These are phyloP conservation scores for Phalacrocorax pelagicus DNA, from an alignment of 2,113 vertebrate genomes.

Conservation along the genomic window DNA sequence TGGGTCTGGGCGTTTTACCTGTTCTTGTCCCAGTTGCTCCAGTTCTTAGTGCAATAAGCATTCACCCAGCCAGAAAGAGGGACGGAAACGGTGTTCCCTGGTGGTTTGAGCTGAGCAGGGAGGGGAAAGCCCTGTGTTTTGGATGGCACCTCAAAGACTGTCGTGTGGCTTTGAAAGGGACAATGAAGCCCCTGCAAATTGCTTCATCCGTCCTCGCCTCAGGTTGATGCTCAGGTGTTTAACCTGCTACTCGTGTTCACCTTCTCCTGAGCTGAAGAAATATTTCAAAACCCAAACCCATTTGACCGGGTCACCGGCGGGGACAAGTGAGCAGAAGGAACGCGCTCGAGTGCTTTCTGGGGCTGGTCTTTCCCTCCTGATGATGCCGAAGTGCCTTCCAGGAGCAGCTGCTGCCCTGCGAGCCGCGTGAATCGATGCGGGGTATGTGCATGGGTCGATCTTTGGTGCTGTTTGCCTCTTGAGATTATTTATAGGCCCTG, in stretches of 20 bases:
- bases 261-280: neutral
- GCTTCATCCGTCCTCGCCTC: neutral
- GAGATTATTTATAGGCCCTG: neutral
- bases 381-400: accelerated
- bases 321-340: neutral
- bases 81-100: neutral
- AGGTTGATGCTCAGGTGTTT: neutral
- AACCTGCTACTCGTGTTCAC: neutral
- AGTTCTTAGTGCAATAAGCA: neutral
- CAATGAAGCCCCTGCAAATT: neutral
- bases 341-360: accelerated
- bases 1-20: neutral
- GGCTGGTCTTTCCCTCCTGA: neutral
- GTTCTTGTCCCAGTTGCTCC: neutral
- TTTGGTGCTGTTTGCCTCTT: neutral
- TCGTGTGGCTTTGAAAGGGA: neutral
- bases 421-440: accelerated
- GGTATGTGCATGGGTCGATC: accelerated
- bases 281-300: neutral
- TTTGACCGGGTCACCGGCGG: neutral
- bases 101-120: neutral
- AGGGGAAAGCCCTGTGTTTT: neutral
- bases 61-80: neutral
- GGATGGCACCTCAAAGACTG: neutral
- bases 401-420: neutral